Base-by-base conservation (phyloP, 2,113 vertebrate species). In the Forbesichthys agassizii region DNA sequence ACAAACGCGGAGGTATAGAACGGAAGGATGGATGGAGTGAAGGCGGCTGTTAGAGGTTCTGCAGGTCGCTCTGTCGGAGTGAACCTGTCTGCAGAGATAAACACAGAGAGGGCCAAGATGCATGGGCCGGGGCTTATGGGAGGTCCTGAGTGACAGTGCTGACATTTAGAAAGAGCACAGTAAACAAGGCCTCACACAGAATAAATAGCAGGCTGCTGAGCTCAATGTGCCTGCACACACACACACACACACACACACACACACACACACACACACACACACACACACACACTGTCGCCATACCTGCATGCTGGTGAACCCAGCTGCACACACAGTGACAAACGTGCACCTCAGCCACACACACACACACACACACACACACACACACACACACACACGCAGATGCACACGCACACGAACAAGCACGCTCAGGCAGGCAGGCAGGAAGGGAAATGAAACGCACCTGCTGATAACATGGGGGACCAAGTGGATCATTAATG, bases 121-220 rank as follows among this genome's bases (percentile, higher is more conserved):
- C 77, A 78, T 66, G 58, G 79, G 81, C 72, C 56, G 66, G 63
- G 68, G 68, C 75, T 84, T 87, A 84, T 81, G 77, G 73, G 76
- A 80, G 67, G 71, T 57, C 71, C 71, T 89, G 90, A 92, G 72
- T 89, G 92, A 89, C 92, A 88, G 85, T 65, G 69, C 75, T 91
- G 90, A 91, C 91, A 93, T 92, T 92, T 91, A 82, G 75, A 86
- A 89, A 87, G 83, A 88, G 86, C 84, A 84, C 75, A 83, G 82
- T 92, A 89, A 90, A 91, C 88, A 90, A 80, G 78, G 77, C 75
- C 83, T 86, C 68, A 58, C 66, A 65, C 27, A 76, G 70, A 84
- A 91, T 85, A 91, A 92, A 91, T 82, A 90, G 73, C 81, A 84
- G 1, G n/a, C 8, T n/a, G 59, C 33, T 55, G 14, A n/a, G 14